Percentiles rank a stretch among this genome's conserved stretches.
Conservation (phyloP, 2,888 invertebrate genomes). For the Callosobruchus maculatus region DNA sequence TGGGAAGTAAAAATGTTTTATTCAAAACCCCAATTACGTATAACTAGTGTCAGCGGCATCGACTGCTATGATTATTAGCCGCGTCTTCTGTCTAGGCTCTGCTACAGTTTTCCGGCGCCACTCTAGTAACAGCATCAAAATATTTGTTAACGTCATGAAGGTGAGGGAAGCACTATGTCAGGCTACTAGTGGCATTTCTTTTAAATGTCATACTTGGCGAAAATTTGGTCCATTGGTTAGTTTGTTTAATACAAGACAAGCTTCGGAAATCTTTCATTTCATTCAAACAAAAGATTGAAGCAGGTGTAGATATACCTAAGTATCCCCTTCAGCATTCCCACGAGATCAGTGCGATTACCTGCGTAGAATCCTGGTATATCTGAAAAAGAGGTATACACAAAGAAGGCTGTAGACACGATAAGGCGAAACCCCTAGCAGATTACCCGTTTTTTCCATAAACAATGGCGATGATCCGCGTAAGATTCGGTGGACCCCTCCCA, state of each 20-base stretch:
- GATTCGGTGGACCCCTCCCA: not conserved
- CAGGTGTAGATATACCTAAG: not conserved
- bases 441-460: not conserved
- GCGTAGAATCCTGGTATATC: not conserved
- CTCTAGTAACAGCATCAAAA: no score
- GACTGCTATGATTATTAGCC: no score
- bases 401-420: not conserved
- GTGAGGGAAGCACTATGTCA: no score
- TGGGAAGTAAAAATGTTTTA: no score
- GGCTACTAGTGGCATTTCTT: no score
- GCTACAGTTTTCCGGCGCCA: no score
- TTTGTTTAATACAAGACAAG: constrained; percentile 5
- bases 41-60: no score
- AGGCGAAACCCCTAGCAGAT: not conserved
- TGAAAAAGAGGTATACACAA: not conserved
- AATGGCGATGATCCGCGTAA: not conserved
- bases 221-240: no score
- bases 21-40: no score
- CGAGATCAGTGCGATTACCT: not conserved
- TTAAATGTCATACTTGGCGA: no score
- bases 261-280: constrained; percentile 6
- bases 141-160: no score
- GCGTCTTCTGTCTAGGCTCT: no score
- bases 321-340: not conserved
- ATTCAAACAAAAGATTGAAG: not conserved